Evolutionary conservation across 2,797 vertebrate genomes (phyloP).

Genomic region (Bufotes viridis): DNA sequence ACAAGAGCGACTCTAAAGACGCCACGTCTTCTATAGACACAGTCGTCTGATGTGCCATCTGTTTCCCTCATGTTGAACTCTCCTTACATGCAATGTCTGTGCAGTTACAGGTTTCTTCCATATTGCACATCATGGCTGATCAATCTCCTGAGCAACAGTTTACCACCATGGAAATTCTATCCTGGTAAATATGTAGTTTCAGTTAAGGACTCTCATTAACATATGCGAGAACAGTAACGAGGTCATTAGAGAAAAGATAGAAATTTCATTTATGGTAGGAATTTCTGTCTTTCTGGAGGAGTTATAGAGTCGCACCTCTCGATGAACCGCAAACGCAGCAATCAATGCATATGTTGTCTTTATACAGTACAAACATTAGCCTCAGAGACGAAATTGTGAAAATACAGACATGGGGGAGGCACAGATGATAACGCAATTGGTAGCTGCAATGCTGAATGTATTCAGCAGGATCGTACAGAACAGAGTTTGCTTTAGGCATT

Average conservation of each 20-base stretch:
- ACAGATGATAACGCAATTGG: slow-evolving; percentile 22
- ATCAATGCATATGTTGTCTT: slow-evolving; percentile 23
- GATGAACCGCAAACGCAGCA: slow-evolving; percentile 21
- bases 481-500: slow-evolving; percentile 20
- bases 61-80: slow-evolving; percentile 58
- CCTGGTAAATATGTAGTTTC: slow-evolving; percentile 53
- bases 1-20: slow-evolving; percentile 39
- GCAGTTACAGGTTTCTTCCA: slow-evolving; percentile 56
- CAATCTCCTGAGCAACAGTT: slow-evolving; percentile 48
- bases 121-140: slow-evolving; percentile 56
- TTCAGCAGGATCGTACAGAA: not conserved
- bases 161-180: slow-evolving; percentile 56
- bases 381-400: slow-evolving; percentile 15
- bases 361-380: slow-evolving; percentile 31
- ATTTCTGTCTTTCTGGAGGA: slow-evolving; percentile 11
- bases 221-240: slow-evolving; percentile 56
- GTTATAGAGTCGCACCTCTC: slow-evolving; percentile 27
- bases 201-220: slow-evolving; percentile 55
- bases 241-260: slow-evolving; percentile 40
- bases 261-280: slow-evolving; percentile 35
- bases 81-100: slow-evolving; percentile 55
- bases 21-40: slow-evolving; percentile 36
- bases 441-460: slow-evolving; percentile 11
- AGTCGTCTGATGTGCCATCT: slow-evolving; percentile 51
- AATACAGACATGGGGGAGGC: not conserved